Base-by-base conservation (phyloP, 1,140 invertebrate genomes). In the Eriocheir sinensis region DNA sequence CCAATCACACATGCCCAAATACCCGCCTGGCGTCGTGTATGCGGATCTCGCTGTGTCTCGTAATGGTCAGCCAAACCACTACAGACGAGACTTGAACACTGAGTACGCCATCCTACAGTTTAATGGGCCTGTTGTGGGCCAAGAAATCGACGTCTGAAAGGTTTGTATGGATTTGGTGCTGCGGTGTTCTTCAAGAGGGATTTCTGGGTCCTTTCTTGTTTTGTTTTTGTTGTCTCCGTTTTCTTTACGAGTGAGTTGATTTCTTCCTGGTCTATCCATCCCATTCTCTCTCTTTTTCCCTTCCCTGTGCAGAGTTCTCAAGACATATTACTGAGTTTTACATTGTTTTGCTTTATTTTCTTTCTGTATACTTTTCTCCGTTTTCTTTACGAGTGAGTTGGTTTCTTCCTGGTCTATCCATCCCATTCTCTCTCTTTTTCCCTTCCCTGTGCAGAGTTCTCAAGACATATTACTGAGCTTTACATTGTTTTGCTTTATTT, bases 21-120 rank as follows among this genome's bases (percentile, higher is more conserved):
- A 95, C 89, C 94, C n/a, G 93, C 96, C 92, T 90, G 95, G 93
- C 93, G 93, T 96, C 41, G 96, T 96, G 72, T 96, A 96, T 93
- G 96, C 96, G 30, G 96, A 96, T 90, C 95, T 96, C 36, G 95
- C 96, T 34, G 89, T 96, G 40, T 92, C 96, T 17, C 95, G 94
- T 91, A 95, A 96, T 89, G 95, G 95, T 34, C 95, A 94, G 44
- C 95, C 92, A n/a, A 94, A 92, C 72, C 81, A 89, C 32, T 95
- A 94, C 85, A 94, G 93, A 92, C 85, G 95, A 89, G 95, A 95
- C 41, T 90, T 94, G 81, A 94, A 94, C 96, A 98, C 97, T 96
- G 98, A 98, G 96, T 98, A 98, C 96, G 97, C 98, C 81, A 98
- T 98, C 96, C 97, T 98, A 95, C 98, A 98, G 97, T 98, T 98